Percentiles rank a stretch among this genome's conserved stretches.
Conservation (phyloP, 2,888 invertebrate genomes). For the Linnaemya vulpina region DNA sequence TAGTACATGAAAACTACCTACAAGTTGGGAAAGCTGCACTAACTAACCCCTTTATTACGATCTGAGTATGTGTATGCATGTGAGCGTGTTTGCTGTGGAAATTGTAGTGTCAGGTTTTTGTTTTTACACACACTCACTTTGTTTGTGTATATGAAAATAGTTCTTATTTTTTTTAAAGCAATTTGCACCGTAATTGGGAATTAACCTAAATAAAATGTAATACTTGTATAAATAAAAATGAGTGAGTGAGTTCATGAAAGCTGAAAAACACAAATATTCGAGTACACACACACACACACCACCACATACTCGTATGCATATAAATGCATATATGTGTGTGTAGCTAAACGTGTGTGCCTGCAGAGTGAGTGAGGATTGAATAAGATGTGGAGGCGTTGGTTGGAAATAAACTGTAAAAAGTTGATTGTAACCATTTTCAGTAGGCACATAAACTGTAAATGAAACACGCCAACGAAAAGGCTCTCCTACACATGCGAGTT, state of each 20-base stretch:
- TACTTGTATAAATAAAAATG: conserved; percentile 72
- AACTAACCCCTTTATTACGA: neutral
- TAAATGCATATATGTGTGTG: conserved; percentile 2
- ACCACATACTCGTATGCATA: neutral
- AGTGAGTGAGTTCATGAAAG: conserved; percentile 47
- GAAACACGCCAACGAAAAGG: conserved; percentile 29
- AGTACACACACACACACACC: neutral
- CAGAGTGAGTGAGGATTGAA: neutral
- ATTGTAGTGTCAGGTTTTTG: conserved; percentile 50
- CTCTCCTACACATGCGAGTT: neutral
- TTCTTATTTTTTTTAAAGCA: conserved; percentile 79
- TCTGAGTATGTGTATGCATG: neutral
- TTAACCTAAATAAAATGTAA: conserved; percentile 80
- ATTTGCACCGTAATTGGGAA: conserved; percentile 82
- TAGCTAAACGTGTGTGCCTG: neutral
- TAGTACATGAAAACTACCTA: conserved; percentile 10
- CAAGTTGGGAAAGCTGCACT: neutral
- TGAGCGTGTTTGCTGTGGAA: conserved; percentile 6
- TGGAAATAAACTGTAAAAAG: conserved; percentile 43
- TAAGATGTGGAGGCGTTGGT: conserved; percentile 40
- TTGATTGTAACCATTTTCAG: conserved; percentile 51
- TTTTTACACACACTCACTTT: conserved; percentile 17
- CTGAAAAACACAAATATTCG: conserved; percentile 33
- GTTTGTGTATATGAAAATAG: conserved; percentile 40
- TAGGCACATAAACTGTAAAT: conserved; percentile 38